phyloP scores from a whole-genome alignment of 2,888 invertebrate genomes.

The Drosophila antonietae region DNA sequence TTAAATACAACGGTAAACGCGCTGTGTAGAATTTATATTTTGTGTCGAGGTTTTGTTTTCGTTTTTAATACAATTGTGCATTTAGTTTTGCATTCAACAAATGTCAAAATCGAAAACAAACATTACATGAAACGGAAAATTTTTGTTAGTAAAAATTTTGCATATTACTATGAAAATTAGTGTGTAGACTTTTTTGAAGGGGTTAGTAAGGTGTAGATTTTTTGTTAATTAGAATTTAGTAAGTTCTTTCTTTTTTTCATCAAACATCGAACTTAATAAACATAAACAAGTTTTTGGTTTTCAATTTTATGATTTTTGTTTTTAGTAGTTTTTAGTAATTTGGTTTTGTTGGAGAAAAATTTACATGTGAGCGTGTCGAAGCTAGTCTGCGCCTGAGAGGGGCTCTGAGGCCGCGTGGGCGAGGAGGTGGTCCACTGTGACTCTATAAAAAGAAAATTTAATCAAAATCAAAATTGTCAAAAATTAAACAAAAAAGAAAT shows the following conservation, averaged over 20 bases:
- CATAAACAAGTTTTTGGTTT: constrained; percentile 61
- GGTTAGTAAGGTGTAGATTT: constrained; percentile 49
- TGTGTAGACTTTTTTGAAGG: constrained; percentile 47
- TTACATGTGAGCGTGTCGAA: constrained; percentile 86
- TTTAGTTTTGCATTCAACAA: constrained; percentile 57
- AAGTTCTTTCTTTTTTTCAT: constrained; percentile 29
- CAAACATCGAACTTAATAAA: constrained; percentile 68
- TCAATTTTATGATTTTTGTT: constrained; percentile 33
- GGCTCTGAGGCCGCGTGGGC: constrained; percentile 85
- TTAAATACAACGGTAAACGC: constrained; percentile 19
- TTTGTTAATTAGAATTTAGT: constrained; percentile 33
- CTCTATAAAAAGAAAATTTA: constrained; percentile 85
- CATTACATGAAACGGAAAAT: constrained; percentile 57
- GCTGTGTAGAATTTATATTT: constrained; percentile 29
- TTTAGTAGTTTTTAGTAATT: constrained; percentile 63
- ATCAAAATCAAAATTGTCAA: constrained; percentile 75
- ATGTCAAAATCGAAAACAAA: constrained; percentile 47
- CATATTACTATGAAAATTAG: constrained; percentile 67
- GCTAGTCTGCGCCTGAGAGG: constrained; percentile 86
- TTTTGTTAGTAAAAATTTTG: constrained; percentile 71
- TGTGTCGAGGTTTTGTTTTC: constrained; percentile 15
- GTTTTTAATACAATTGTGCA: constrained; percentile 52
- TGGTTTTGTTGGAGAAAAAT: constrained; percentile 78
- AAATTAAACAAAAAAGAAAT: constrained; percentile 47
- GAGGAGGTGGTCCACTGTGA: constrained; percentile 86